Percentiles rank a stretch among this genome's conserved stretches.
Evolutionary conservation across 1,140 invertebrate genomes (phyloP).

Genomic region (Cyclargus thomasi): DNA sequence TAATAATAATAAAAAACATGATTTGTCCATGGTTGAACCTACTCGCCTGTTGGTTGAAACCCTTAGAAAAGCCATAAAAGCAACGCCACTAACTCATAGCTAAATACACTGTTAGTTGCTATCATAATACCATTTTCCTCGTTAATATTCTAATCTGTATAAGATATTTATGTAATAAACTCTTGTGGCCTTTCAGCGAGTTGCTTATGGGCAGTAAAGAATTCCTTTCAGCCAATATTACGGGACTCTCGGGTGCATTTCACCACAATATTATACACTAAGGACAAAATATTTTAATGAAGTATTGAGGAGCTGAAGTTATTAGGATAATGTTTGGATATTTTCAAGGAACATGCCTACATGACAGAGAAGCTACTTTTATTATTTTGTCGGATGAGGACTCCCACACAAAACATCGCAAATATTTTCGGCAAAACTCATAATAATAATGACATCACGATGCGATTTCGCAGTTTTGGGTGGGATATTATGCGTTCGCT

Average conservation of each 20-base stretch:
- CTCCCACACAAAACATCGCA: too few relatives aligned
- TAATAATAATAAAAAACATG: too few relatives aligned
- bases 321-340: neutral
- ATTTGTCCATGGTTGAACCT: too few relatives aligned
- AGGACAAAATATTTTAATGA: neutral
- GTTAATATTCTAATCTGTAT: conserved; percentile 3
- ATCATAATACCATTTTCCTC: conserved; percentile 2
- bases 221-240: neutral
- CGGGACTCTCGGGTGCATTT: neutral
- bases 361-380: too few relatives aligned
- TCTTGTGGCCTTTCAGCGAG: neutral
- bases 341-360: neutral
- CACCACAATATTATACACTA: neutral
- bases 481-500: too few relatives aligned
- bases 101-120: conserved; percentile 32
- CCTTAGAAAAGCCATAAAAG: neutral
- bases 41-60: too few relatives aligned
- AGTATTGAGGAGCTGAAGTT: neutral
- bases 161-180: conserved; percentile 7
- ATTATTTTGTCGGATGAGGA: too few relatives aligned
- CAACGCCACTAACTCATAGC: neutral
- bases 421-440: too few relatives aligned
- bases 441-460: too few relatives aligned
- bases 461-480: too few relatives aligned
- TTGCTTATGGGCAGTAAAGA: conserved; percentile 16